Conservation (phyloP, 1,140 invertebrate species). For the Ephestia elutella region DNA sequence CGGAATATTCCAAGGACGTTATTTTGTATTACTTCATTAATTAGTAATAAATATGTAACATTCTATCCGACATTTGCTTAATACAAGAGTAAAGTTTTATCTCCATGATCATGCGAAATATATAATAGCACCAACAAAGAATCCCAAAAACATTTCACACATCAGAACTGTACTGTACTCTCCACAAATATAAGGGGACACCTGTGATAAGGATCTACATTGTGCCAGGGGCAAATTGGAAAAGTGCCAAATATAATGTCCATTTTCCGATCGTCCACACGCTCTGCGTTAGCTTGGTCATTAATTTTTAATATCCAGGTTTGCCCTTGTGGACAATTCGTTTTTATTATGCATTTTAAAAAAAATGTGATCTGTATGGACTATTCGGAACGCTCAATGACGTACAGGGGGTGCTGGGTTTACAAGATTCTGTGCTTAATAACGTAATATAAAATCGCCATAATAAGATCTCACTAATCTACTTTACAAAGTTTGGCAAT, state of each 20-base stretch:
- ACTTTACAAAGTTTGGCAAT: not conserved
- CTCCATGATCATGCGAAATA: too few relatives aligned
- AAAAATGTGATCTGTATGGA: conserved; percentile 6
- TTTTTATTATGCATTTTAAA: conserved; percentile 4
- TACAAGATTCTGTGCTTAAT: conserved; percentile 3
- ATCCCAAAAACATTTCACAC: not conserved
- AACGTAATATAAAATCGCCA: conserved; percentile 18
- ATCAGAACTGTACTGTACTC: conserved; percentile 1
- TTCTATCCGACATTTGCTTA: too few relatives aligned
- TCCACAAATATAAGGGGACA: conserved; percentile 17
- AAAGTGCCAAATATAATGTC: conserved; percentile 19
- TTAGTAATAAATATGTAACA: too few relatives aligned
- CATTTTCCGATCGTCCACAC: conserved; percentile 20
- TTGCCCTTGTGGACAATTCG: conserved; percentile 1
- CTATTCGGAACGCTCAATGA: not conserved
- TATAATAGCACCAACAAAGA: not conserved
- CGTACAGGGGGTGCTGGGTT: not conserved
- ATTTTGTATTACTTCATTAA: not conserved
- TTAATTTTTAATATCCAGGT: conserved; percentile 15
- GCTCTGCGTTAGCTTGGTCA: conserved; percentile 3
- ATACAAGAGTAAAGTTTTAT: too few relatives aligned
- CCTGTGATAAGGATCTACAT: conserved; percentile 26
- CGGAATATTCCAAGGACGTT: not conserved
- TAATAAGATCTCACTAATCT: conserved; percentile 40
- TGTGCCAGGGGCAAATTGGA: conserved; percentile 23